Evolutionary conservation across 2,888 invertebrate genomes (phyloP).

Genomic region (Campoplex nolae): DNA sequence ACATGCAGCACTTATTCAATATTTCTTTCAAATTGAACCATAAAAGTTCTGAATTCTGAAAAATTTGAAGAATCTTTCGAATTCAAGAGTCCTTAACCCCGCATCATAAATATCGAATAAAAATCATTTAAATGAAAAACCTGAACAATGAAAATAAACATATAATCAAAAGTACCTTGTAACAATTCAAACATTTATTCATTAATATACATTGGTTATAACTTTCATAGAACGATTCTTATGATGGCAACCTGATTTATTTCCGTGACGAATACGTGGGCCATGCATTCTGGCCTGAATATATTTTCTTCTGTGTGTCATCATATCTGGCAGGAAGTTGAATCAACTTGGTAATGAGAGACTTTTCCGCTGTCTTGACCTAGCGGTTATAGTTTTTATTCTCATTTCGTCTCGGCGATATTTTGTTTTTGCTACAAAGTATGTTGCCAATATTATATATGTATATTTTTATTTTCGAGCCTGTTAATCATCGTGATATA

Average conservation of each 20-base stretch:
- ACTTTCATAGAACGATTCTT: background rate
- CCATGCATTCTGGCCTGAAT: background rate
- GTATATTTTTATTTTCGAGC: background rate
- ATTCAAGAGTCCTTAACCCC: background rate
- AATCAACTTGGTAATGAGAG: constrained; percentile 48
- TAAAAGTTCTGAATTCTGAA: background rate
- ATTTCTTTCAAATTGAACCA: background rate
- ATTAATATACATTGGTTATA: background rate
- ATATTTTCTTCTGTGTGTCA: background rate
- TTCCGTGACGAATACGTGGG: background rate
- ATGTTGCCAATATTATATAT: too few relatives aligned
- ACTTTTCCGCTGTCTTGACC: constrained; percentile 31
- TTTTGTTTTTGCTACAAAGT: background rate
- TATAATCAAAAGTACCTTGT: background rate
- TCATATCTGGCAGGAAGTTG: constrained; percentile 53
- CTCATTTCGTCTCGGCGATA: background rate
- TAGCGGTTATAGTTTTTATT: constrained; percentile 15
- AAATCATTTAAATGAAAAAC: background rate
- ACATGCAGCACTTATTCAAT: background rate
- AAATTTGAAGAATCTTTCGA: background rate
- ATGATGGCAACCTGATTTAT: background rate
- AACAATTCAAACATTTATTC: background rate
- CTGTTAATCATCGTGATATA: background rate
- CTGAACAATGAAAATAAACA: background rate
- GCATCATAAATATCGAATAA: background rate